These are phyloP conservation scores for Camelus dromedarius DNA, from an alignment of 2,113 vertebrate genomes.

Conservation along the genomic window DNA sequence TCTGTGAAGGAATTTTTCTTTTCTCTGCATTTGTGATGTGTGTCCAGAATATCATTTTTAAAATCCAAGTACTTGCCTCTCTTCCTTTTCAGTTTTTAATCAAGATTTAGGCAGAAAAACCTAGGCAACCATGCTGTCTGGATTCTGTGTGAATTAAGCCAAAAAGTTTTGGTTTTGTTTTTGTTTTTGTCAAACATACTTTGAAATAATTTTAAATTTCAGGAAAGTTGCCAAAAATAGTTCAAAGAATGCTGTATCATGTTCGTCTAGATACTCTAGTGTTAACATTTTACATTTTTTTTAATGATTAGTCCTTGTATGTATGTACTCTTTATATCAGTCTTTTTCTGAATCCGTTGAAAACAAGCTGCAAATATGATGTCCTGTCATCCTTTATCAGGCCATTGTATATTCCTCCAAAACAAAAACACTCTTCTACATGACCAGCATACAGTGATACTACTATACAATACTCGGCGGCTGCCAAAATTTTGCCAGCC, in stretches of 20 bases:
- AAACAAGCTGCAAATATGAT: neutral
- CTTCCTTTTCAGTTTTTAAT: conserved; percentile 13
- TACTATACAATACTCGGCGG: rapidly evolving
- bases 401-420: neutral
- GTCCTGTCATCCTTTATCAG: neutral
- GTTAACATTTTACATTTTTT: conserved; percentile 9
- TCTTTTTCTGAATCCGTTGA: neutral
- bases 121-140: neutral
- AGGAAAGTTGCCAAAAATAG: neutral
- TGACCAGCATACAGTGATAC: neutral
- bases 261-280: neutral
- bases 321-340: neutral
- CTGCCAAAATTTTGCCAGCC: neutral
- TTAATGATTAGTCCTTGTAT: neutral
- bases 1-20: neutral
- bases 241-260: neutral
- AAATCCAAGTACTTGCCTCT: neutral
- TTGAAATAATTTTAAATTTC: conserved; percentile 46
- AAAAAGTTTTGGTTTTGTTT: neutral
- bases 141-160: conserved; percentile 27
- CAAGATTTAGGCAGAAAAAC: conserved; percentile 15
- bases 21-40: neutral
- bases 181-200: neutral
- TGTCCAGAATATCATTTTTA: neutral
- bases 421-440: neutral